Evolutionary conservation across 2,797 vertebrate genomes (phyloP).

Genomic region (Liparis tanakae): DNA sequence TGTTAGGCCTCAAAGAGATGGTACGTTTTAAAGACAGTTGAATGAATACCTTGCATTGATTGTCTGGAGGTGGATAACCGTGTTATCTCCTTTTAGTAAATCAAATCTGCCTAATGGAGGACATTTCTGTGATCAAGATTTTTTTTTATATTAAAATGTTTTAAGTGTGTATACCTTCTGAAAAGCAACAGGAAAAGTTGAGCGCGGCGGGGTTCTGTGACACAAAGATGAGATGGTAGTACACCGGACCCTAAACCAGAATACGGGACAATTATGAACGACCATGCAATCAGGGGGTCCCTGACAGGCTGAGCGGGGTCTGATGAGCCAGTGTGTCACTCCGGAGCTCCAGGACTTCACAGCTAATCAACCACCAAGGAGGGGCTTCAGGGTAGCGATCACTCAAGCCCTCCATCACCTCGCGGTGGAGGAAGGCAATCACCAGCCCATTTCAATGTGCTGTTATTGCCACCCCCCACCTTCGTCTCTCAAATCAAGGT

Average conservation of each 20-base stretch:
- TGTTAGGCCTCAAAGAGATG: not conserved
- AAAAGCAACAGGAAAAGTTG: conserved; percentile 27
- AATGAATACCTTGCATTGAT: not conserved
- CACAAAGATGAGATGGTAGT: conserved; percentile 43
- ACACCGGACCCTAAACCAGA: conserved; percentile 48
- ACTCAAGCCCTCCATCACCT: conserved; percentile 76
- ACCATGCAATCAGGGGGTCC: conserved; percentile 77
- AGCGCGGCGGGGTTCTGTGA: conserved; percentile 12
- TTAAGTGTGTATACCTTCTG: conserved; percentile 8
- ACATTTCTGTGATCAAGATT: not conserved
- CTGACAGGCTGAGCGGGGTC: conserved; percentile 72
- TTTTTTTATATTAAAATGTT: conserved; percentile 22
- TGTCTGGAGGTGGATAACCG: not conserved
- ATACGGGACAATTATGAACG: conserved; percentile 69
- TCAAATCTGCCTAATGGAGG: not conserved
- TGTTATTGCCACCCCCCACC: conserved; percentile 48
- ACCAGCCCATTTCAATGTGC: conserved; percentile 77
- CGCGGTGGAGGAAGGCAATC: conserved; percentile 78
- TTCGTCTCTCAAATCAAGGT: conserved; percentile 77
- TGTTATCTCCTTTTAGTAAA: conserved; percentile 2
- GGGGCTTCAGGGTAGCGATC: conserved; percentile 65
- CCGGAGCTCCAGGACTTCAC: conserved; percentile 67
- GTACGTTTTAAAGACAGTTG: not conserved
- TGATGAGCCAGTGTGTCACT: conserved; percentile 79
- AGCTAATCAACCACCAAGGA: conserved; percentile 84